Conservation (phyloP, 1,140 invertebrate species). For the Odontomachus brunneus region DNA sequence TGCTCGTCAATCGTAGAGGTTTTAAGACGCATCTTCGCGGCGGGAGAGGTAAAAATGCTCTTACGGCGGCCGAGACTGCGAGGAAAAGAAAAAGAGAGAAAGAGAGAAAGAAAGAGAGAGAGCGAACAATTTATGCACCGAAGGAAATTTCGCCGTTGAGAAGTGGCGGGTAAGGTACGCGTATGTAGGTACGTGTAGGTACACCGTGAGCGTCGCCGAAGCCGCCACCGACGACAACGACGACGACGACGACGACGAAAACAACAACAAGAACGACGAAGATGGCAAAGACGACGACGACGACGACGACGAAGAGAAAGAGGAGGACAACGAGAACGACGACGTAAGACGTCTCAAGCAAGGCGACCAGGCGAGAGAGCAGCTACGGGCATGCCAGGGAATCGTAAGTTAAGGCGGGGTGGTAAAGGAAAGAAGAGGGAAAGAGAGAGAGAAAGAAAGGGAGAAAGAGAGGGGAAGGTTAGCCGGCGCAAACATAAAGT, state of each 20-base stretch:
- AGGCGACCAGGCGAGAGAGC: slow-evolving; percentile 71
- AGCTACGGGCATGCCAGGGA: slow-evolving; percentile 77
- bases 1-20: slow-evolving; percentile 41
- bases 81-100: not conserved
- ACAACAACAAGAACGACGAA: not conserved
- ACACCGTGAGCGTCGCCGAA: slow-evolving; percentile 35
- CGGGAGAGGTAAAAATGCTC: slow-evolving; percentile 30
- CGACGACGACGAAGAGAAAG: slow-evolving; percentile 23
- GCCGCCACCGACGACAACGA: slow-evolving; percentile 39
- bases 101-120: slow-evolving; percentile 10
- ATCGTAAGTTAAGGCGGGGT: slow-evolving; percentile 85
- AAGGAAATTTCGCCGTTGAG: slow-evolving; percentile 66
- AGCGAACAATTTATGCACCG: slow-evolving; percentile 67
- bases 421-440: slow-evolving; percentile 62
- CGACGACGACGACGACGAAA: slow-evolving; percentile 1
- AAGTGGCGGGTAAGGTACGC: slow-evolving; percentile 54
- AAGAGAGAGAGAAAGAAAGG: slow-evolving; percentile 66
- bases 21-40: slow-evolving; percentile 22
- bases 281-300: slow-evolving; percentile 19
- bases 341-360: slow-evolving; percentile 85
- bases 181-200: slow-evolving; percentile 24
- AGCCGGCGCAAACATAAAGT: slow-evolving; percentile 85
- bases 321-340: slow-evolving; percentile 67
- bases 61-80: slow-evolving; percentile 21
- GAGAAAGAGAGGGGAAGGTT: slow-evolving; percentile 73